Conservation (phyloP, 92 coral and sea anemone species). For the Blastomussa wellsi region DNA sequence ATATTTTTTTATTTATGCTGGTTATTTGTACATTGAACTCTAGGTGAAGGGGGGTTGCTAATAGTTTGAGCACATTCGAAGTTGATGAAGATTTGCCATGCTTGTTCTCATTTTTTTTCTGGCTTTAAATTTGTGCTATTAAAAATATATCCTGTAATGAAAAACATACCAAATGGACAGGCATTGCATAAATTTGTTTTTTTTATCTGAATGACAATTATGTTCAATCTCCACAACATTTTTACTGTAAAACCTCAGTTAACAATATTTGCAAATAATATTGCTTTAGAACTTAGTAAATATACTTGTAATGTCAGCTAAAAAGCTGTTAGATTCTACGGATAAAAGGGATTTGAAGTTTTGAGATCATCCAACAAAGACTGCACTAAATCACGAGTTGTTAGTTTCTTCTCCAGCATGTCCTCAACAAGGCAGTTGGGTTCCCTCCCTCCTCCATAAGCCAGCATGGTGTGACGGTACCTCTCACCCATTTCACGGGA, state of each 20-base stretch:
- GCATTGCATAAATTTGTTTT: neutral
- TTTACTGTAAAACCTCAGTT: neutral
- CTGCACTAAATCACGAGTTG: constrained; percentile 79
- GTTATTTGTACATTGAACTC: too few species aligned
- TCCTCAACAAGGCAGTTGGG: constrained; percentile 83
- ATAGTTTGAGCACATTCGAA: too few species aligned
- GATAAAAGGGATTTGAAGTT: constrained; percentile 67
- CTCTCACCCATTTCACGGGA: constrained; percentile 91
- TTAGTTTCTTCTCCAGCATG: constrained; percentile 82
- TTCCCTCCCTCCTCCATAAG: constrained; percentile 90
- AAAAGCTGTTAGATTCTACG: neutral
- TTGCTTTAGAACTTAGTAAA: neutral
- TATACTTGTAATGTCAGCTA: neutral
- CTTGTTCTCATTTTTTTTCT: neutral
- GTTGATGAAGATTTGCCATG: too few species aligned
- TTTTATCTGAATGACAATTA: neutral
- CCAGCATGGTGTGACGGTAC: constrained; percentile 86
- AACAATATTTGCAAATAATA: neutral
- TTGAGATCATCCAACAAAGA: constrained; percentile 78
- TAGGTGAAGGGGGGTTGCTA: too few species aligned
- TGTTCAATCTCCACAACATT: neutral
- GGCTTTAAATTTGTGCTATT: neutral
- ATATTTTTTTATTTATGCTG: too few species aligned
- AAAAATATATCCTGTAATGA: neutral
- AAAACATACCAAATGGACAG: neutral